These are phyloP conservation scores for Eunapius fragilis DNA, from an alignment of 37 sponge, comb jelly and placozoan species.

Conservation along the genomic window DNA sequence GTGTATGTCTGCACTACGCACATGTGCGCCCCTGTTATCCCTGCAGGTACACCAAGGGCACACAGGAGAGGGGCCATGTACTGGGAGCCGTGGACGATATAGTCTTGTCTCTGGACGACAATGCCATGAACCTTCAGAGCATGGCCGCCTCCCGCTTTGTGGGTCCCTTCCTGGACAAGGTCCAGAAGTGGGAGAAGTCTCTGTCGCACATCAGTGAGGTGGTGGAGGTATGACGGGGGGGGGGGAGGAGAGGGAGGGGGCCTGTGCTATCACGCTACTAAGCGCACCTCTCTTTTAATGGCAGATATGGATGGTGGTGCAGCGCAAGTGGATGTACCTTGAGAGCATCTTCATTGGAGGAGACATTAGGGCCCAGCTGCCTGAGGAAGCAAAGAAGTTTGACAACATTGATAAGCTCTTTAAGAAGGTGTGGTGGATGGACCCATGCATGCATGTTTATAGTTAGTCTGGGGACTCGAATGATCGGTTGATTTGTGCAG, in stretches of 20 bases:
- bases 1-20: too few species aligned
- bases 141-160: constrained; percentile 98
- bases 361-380: constrained; percentile 95
- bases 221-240: constrained; percentile 96
- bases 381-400: constrained; percentile 99
- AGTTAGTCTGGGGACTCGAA: too few species aligned
- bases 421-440: constrained; percentile 76
- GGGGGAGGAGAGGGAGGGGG: not conserved
- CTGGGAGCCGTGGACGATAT: constrained; percentile 97
- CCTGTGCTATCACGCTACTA: not conserved
- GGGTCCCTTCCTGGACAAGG: constrained; percentile 94
- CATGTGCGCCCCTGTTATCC: not conserved
- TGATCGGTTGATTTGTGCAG: too few species aligned
- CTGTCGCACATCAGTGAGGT: constrained; percentile 99
- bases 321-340: constrained; percentile 99
- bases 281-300: not conserved
- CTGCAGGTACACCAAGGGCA: constrained; percentile 89
- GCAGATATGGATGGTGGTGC: constrained; percentile 99
- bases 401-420: constrained; percentile 97
- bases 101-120: constrained; percentile 93
- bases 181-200: constrained; percentile 99
- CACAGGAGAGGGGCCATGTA: constrained; percentile 92
- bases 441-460: too few species aligned
- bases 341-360: constrained; percentile 99
- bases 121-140: constrained; percentile 99